Percentiles rank a stretch among this genome's conserved stretches.
Evolutionary conservation across 2,888 invertebrate genomes (phyloP).

Genomic region (Pharmacophagus antenor): DNA sequence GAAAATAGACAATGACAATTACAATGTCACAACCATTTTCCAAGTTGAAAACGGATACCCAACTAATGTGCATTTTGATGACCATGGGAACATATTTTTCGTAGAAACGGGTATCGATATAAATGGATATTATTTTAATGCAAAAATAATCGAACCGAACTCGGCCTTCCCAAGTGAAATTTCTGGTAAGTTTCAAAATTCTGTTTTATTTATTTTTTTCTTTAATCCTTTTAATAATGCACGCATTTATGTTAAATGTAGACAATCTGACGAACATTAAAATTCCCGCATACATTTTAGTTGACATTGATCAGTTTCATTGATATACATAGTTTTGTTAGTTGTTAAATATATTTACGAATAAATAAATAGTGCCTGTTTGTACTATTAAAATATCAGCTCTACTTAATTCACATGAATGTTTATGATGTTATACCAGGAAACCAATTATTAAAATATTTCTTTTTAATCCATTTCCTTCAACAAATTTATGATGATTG

Average conservation of each 20-base stretch:
- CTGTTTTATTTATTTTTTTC: background rate
- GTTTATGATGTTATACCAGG: too few relatives aligned
- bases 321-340: too few relatives aligned
- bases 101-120: conserved; percentile 51
- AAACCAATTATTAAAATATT: too few relatives aligned
- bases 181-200: conserved; percentile 52
- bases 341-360: too few relatives aligned
- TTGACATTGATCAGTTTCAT: too few relatives aligned
- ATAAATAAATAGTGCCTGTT: too few relatives aligned
- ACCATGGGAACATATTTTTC: conserved; percentile 61
- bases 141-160: conserved; percentile 51
- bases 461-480: too few relatives aligned
- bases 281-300: too few relatives aligned
- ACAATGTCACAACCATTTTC: conserved; percentile 50
- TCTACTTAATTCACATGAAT: too few relatives aligned
- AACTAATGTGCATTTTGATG: conserved; percentile 62
- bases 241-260: background rate
- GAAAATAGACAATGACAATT: conserved; percentile 55
- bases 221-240: background rate
- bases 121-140: conserved; percentile 55
- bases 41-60: conserved; percentile 52
- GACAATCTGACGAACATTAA: too few relatives aligned
- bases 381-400: too few relatives aligned
- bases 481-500: too few relatives aligned
- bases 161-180: conserved; percentile 47